A percentile compares a stretch with the other conserved stretches of the same genome.
phyloP scores from a whole-genome alignment of 2,113 vertebrate genomes.

The Notechis scutatus region DNA sequence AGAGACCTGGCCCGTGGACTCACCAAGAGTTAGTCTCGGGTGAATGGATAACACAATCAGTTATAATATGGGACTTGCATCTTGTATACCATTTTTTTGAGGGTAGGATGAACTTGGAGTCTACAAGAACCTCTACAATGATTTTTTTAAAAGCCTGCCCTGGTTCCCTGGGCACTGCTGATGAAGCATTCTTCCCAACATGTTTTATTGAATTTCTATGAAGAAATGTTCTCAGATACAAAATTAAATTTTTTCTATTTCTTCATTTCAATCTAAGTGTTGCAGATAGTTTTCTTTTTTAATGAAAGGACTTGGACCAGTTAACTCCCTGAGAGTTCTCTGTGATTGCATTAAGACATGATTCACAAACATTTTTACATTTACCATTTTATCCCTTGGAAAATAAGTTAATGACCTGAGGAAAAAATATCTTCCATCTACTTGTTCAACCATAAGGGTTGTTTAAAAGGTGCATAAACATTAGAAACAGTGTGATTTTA shows the following conservation, averaged over 20 bases:
- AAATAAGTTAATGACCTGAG: neutral
- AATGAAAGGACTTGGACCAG: neutral
- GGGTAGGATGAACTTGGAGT: neutral
- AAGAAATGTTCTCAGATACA: neutral
- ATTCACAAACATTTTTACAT: neutral
- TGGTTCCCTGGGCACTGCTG: neutral
- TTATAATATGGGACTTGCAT: neutral
- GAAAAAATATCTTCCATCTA: neutral
- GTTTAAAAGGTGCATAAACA: neutral
- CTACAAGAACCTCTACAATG: neutral
- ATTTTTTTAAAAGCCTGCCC: neutral
- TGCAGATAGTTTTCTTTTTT: neutral
- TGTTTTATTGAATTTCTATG: neutral
- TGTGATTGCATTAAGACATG: neutral
- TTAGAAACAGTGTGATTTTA: neutral
- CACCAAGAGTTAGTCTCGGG: neutral
- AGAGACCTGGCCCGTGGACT: neutral
- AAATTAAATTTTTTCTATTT: neutral
- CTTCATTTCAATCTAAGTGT: neutral
- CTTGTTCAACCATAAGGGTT: neutral
- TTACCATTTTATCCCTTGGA: neutral
- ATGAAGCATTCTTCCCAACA: neutral
- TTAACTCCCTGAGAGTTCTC: neutral
- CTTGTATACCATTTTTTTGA: neutral
- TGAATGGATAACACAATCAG: neutral